phyloP scores from a whole-genome alignment of 2,888 invertebrate genomes.

The Seladonia tumulorum region DNA sequence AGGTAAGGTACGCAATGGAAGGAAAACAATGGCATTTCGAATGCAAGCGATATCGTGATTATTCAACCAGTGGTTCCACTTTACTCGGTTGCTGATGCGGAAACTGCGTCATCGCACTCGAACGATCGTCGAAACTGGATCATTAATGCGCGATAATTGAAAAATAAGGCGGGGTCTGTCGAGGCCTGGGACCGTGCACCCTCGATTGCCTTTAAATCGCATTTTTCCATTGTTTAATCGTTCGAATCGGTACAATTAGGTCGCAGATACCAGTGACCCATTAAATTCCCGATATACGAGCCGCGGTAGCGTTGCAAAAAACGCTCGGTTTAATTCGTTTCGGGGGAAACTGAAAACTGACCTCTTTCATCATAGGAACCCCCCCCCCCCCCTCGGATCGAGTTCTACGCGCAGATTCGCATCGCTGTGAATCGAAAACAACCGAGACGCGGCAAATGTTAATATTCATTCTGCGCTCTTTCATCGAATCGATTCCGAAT shows the following conservation, averaged over 20 bases:
- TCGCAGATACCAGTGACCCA: conserved; percentile 66
- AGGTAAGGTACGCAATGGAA: background rate
- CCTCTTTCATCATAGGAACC: conserved; percentile 7
- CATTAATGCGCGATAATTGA: conserved; percentile 45
- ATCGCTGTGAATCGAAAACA: background rate
- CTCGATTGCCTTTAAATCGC: conserved; percentile 68
- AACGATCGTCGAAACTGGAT: conserved; percentile 30
- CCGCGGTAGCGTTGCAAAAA: conserved; percentile 40
- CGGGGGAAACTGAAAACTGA: conserved; percentile 35
- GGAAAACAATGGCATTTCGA: conserved; percentile 1
- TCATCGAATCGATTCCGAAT: background rate
- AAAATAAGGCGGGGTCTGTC: conserved; percentile 44
- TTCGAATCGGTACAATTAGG: conserved; percentile 61
- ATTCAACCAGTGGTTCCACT: background rate
- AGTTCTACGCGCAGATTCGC: background rate
- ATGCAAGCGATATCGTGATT: background rate
- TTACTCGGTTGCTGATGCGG: conserved; percentile 10
- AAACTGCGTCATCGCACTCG: conserved; percentile 33
- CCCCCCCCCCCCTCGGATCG: too few relatives aligned
- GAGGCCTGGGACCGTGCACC: conserved; percentile 17
- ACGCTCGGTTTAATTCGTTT: conserved; percentile 56
- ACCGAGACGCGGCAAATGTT: background rate
- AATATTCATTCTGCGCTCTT: background rate
- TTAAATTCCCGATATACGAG: conserved; percentile 66
- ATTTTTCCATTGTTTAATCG: conserved; percentile 69